Percentiles rank a stretch among this genome's conserved stretches.
Conservation (phyloP, 2,113 vertebrate species). For the Salvelinus namaycush region DNA sequence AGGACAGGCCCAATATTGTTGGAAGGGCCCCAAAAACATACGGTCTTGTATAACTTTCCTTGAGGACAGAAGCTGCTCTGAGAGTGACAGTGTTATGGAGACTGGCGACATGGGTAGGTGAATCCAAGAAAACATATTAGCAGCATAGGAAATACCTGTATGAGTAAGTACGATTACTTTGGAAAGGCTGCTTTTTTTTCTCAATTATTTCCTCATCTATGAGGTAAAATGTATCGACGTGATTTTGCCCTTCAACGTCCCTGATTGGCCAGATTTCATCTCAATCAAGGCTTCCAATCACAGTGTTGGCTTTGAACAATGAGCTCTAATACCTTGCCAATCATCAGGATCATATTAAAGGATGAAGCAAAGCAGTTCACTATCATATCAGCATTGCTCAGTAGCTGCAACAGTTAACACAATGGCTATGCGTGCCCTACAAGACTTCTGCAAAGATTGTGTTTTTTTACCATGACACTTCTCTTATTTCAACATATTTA, state of each 20-base stretch:
- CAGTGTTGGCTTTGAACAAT: not conserved
- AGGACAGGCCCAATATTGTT: not conserved
- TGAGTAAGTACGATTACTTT: too few relatives aligned
- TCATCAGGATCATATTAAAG: conserved; percentile 20
- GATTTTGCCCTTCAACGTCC: not conserved
- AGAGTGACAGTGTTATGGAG: not conserved
- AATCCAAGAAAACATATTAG: not conserved
- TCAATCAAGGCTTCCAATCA: not conserved
- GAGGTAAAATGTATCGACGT: not conserved
- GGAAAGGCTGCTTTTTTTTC: too few relatives aligned
- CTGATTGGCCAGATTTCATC: not conserved
- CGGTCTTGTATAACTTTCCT: not conserved
- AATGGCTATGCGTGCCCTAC: not conserved
- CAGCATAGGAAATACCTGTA: too few relatives aligned
- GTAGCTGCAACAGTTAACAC: not conserved
- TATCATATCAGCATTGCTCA: not conserved
- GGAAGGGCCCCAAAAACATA: not conserved
- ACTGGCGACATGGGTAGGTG: not conserved
- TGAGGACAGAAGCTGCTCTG: not conserved
- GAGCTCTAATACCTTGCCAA: conserved; percentile 1
- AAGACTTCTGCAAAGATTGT: not conserved
- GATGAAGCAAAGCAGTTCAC: conserved; percentile 1
- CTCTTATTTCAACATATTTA: conserved; percentile 26
- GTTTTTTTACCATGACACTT: conserved; percentile 35
- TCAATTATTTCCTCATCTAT: not conserved